Base-by-base conservation (phyloP, 1,140 invertebrate genomes). In the Brachionus paranguensis region DNA sequence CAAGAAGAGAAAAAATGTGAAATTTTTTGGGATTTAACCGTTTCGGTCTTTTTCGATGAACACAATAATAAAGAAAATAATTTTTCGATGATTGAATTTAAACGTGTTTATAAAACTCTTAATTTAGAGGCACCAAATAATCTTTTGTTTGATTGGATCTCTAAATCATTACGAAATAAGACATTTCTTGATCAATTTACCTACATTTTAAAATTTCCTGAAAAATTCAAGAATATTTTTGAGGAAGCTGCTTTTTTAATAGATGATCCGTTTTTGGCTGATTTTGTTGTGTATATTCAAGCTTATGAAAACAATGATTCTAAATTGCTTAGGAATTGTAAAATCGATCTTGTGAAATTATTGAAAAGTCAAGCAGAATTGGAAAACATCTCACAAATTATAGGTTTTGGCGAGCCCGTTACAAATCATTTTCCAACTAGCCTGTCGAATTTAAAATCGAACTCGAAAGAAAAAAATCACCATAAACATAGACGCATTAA, bases 241-340 rank as follows among this genome's bases (percentile, higher is more conserved):
- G 12, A 45, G 2, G 20, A 60, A 27, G 64, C 27, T 47, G 50
- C 78, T 41, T 81, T 81, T 68, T 14, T 81, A 10, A 27, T 45
- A 33, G 78, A 81, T 64, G 37, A 45, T 4, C 10, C 33, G 6
- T 68, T 81, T 60, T 41, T 64, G 11, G 10, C 14, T 11, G 78
- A 81, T 68, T 60, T 81, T 47, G 1, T 81, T 14, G n/a, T 81
- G 5, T 81, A 81, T n/a, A 45, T 81, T 14, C 10, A 81, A 47
- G 53, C 53, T 27, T 81, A 64, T 12, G 78, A 81, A 37, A 29
- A 17, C 14, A 60, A 64, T 24, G 43, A 81, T 68, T 64, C 43
- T 27, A 47, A 60, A 68, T 24, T 81, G 3, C 37, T 68, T 1
- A 17, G 33, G 3, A 20, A 60, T 12, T 60, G 78, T 64, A 68